Base-by-base conservation (phyloP, 2,113 vertebrate species). In the Corydoras sp. region DNA sequence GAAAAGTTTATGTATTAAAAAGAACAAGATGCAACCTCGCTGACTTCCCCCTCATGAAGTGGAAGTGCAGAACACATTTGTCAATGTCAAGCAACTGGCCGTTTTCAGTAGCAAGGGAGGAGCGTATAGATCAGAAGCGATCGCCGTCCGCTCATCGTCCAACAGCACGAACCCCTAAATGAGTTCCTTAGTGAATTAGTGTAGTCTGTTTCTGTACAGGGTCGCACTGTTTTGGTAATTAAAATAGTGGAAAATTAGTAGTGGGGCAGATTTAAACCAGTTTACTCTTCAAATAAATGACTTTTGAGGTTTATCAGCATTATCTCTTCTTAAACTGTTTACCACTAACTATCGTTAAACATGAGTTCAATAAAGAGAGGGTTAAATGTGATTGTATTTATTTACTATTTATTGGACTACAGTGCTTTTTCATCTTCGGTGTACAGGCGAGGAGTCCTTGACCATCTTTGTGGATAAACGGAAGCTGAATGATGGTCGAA, bases 391-490 rank as follows among this genome's bases (percentile, higher is more conserved):
- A 43, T 43, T 4, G 3, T 4, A 35, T 35, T 35, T 35, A 35
- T 35, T 3, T 6, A 4, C 32, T 35, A 35, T 35, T 4, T 35
- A 4, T 35, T 35, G 3, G 32, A 35, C 32, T 35, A 3, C 32
- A 35, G 32, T 35, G 35, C 35, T 78, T 76, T 69, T 31, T 72
- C 35, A 77, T 76, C 68, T 31, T 72, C 76, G 81, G 72, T 76
- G 68, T 76, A 69, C 87, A 92, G 90, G 90, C 55, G 90, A 92
- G 77, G 90, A 92, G 83, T 89, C 90, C 73, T 71, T 92, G 83
- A 92, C 90, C 24, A 90, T 92, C 79, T 92, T 92, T 72, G 87
- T 92, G 85, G 89, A 92, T 83, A 91, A 92, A 78, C 83, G 86
- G 79, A 91, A 89, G 80, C 84, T 92, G 50, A 87, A 78, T 51